Evolutionary conservation across 92 coral and sea anemone genomes (phyloP).

Genomic region (Chrysogorgia sp.): DNA sequence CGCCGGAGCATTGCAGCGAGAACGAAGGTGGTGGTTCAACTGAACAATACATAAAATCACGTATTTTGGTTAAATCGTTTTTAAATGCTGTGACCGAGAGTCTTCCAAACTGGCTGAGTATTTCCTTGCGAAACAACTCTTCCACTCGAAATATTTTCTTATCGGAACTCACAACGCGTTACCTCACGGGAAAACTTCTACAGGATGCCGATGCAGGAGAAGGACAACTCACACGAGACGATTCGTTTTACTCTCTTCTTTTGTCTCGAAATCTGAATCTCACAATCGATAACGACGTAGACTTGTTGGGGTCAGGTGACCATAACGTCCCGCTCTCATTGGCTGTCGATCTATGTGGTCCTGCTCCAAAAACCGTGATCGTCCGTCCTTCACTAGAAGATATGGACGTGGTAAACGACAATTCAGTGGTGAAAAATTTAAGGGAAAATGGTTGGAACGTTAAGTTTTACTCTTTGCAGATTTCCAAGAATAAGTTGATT

Average conservation of each 20-base stretch:
- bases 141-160: not conserved
- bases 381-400: not conserved
- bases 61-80: constrained; percentile 50
- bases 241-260: constrained; percentile 62
- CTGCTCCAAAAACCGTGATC: constrained; percentile 23
- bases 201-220: constrained; percentile 40
- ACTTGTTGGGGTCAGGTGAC: constrained; percentile 46
- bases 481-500: constrained; percentile 5
- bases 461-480: constrained; percentile 10
- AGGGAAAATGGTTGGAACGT: constrained; percentile 11
- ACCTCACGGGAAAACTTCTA: constrained; percentile 61
- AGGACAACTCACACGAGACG: constrained; percentile 50
- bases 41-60: not conserved
- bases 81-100: constrained; percentile 45
- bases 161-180: constrained; percentile 54
- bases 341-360: constrained; percentile 62
- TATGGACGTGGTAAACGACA: not conserved
- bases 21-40: not conserved
- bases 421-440: not conserved
- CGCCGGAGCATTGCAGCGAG: not conserved
- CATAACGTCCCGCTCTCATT: constrained; percentile 42
- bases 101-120: constrained; percentile 69
- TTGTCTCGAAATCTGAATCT: constrained; percentile 52
- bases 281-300: constrained; percentile 39
- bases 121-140: constrained; percentile 34